These are phyloP conservation scores for Rallus crepitans DNA, from an alignment of 2,797 vertebrate species.

Conservation along the genomic window DNA sequence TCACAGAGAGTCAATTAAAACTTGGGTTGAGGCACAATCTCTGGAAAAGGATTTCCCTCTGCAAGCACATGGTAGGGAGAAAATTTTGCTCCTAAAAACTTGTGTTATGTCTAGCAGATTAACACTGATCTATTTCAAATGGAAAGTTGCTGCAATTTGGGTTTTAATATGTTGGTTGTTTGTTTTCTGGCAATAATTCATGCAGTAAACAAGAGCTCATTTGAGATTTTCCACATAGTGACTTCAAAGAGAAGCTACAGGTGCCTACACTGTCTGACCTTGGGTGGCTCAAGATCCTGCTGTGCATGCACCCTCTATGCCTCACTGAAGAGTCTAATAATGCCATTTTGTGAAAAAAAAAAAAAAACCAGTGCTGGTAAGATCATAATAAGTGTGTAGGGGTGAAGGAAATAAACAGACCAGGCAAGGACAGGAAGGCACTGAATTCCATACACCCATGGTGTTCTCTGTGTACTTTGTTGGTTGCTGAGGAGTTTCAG, in stretches of 20 bases:
- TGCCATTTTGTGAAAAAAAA: fast-evolving
- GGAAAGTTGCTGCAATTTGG: neutral
- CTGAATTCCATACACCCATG: neutral
- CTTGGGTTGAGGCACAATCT: neutral
- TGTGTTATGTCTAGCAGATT: neutral
- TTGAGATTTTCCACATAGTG: neutral
- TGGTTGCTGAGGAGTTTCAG: neutral
- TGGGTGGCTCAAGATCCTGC: neutral
- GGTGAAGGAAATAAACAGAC: neutral
- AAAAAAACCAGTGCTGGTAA: neutral
- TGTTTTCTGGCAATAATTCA: neutral
- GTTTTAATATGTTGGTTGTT: neutral
- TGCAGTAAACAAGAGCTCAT: neutral
- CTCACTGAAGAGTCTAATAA: neutral
- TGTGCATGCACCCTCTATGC: neutral
- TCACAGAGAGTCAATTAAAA: neutral
- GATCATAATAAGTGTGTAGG: neutral
- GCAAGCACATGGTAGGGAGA: neutral
- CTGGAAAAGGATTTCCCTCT: neutral
- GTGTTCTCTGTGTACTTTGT: neutral
- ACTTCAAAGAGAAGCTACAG: neutral
- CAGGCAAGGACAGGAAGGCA: neutral
- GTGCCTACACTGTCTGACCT: neutral
- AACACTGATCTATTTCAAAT: neutral
- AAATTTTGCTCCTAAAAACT: neutral